These are phyloP conservation scores for Panonychus citri DNA, from an alignment of 1,140 invertebrate species.

Conservation along the genomic window DNA sequence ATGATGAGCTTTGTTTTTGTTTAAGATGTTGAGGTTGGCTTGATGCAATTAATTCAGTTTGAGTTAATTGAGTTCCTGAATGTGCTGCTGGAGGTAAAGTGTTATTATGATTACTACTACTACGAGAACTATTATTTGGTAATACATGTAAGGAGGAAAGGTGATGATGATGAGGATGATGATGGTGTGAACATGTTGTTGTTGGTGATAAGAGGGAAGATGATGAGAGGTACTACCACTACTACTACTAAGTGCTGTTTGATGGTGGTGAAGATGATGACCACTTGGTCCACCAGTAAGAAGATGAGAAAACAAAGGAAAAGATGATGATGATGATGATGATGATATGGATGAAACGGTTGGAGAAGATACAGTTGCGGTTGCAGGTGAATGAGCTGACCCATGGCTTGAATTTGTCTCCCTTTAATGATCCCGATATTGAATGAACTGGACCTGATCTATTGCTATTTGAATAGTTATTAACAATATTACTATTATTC, in stretches of 20 bases:
- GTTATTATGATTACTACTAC: too few relatives aligned
- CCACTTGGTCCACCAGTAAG: too few relatives aligned
- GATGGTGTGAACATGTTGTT: too few relatives aligned
- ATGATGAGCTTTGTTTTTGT: too few relatives aligned
- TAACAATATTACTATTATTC: not conserved
- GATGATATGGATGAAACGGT: not conserved
- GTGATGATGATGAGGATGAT: too few relatives aligned
- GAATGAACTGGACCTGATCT: not conserved
- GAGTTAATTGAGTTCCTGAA: too few relatives aligned
- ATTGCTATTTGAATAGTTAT: not conserved
- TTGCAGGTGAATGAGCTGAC: not conserved
- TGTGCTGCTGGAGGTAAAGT: constrained; percentile 1
- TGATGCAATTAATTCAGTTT: not conserved
- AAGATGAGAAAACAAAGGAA: not conserved
- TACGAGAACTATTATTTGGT: too few relatives aligned
- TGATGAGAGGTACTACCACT: too few relatives aligned
- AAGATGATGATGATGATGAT: not conserved
- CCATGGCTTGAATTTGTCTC: not conserved
- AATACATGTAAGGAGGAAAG: too few relatives aligned
- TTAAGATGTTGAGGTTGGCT: not conserved
- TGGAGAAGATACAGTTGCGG: not conserved
- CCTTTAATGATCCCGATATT: not conserved
- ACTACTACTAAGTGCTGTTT: too few relatives aligned
- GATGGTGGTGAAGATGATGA: too few relatives aligned
- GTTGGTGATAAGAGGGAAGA: too few relatives aligned